phyloP scores from a whole-genome alignment of 2,888 invertebrate genomes.

The Morpho achilles region DNA sequence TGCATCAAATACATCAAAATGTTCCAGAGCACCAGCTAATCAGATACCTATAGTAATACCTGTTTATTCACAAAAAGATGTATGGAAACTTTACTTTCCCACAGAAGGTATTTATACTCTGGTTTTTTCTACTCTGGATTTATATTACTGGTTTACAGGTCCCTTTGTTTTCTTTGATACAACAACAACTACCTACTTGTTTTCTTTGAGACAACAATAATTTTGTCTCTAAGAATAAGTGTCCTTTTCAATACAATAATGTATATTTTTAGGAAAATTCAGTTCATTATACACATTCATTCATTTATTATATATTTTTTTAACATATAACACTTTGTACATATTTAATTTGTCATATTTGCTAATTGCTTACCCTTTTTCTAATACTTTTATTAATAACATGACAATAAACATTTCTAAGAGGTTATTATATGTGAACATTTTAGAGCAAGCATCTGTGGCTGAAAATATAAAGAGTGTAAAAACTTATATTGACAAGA shows the following conservation, averaged over 20 bases:
- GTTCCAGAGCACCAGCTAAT: constrained; percentile 59
- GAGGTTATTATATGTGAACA: not conserved
- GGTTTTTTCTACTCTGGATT: constrained; percentile 21
- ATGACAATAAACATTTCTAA: no score
- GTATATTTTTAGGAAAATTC: no score
- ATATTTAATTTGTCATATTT: no score
- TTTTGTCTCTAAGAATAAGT: no score
- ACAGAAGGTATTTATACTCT: constrained; percentile 74
- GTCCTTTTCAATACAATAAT: no score
- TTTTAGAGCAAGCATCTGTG: constrained; percentile 45
- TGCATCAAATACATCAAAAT: constrained; percentile 37
- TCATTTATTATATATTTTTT: no score
- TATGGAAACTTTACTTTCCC: constrained; percentile 90
- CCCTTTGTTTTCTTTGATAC: not conserved
- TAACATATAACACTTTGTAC: no score
- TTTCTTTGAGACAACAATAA: not conserved
- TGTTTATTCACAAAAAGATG: constrained; percentile 69
- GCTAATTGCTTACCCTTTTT: no score
- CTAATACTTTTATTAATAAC: no score
- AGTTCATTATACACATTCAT: no score
- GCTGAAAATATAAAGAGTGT: constrained; percentile 25
- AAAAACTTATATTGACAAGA: constrained; percentile 52
- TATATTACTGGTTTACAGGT: not conserved
- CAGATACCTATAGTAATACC: constrained; percentile 56
- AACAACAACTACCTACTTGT: no score